A percentile compares a stretch with the other conserved stretches of the same genome.
Conservation (phyloP, 2,797 vertebrate genomes). For the Sebastes paucispinis region DNA sequence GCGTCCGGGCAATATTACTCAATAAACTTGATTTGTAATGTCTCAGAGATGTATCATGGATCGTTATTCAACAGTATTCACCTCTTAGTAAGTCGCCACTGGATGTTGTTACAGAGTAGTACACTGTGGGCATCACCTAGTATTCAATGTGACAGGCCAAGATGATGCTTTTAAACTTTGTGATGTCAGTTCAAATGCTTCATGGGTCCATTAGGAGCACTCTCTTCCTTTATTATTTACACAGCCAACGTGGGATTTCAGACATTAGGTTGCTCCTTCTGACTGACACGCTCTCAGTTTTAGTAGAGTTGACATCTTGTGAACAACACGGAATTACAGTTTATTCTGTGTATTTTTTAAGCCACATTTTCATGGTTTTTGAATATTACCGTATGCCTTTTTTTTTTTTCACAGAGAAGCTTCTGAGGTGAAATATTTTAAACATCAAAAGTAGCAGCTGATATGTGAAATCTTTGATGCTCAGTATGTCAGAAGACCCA, state of each 20-base stretch:
- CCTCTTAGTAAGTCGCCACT: neutral
- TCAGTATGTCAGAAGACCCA: slow-evolving; percentile 3
- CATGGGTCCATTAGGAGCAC: slow-evolving; percentile 55
- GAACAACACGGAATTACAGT: neutral
- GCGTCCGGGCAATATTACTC: no score
- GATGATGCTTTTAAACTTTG: slow-evolving; percentile 50
- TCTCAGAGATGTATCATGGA: slow-evolving; percentile 10
- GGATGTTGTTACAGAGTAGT: slow-evolving; percentile 28
- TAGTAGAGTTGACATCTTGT: neutral
- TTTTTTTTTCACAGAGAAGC: neutral
- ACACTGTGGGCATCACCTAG: slow-evolving; percentile 27
- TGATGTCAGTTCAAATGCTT: slow-evolving; percentile 56
- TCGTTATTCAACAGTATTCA: slow-evolving; percentile 25
- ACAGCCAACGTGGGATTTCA: slow-evolving; percentile 22
- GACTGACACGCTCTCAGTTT: slow-evolving; percentile 7
- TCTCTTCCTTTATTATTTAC: slow-evolving; percentile 68
- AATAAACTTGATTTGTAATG: neutral
- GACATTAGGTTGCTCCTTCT: slow-evolving; percentile 6
- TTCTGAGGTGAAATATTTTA: slow-evolving; percentile 6
- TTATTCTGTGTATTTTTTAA: neutral
- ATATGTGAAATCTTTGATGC: slow-evolving; percentile 15
- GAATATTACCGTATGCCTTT: neutral
- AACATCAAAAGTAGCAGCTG: slow-evolving; percentile 11
- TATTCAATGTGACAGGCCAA: slow-evolving; percentile 57
- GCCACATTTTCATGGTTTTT: neutral